Base-by-base conservation (phyloP, 1,140 invertebrate genomes). In the Micrasema minimum region DNA sequence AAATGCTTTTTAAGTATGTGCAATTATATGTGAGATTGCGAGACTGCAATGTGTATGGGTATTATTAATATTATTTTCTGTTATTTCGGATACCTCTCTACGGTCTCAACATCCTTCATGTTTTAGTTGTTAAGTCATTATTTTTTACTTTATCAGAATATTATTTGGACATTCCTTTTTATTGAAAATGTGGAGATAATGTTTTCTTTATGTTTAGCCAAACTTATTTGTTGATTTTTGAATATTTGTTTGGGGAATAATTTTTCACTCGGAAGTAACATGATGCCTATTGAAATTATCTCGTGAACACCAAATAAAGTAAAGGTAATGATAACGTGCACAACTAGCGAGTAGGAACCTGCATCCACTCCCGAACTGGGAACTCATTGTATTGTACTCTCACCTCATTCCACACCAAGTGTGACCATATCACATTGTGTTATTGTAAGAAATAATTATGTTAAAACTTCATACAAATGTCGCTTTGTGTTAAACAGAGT, bases 11-110 rank as follows among this genome's bases (percentile, higher is more conserved):
- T n/a, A 43, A 66, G 37, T 53, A 69, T 45, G 66, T 72, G 71
- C 66, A 69, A 72, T 72, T 68, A 22, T 64, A 46, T 57, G 57
- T 65, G 59, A 69, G 61, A 72, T 50, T 62, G 53, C 61, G 41
- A 51, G 45, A 71, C 53, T 59, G 67, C 67, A 45, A 62, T 69
- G 20, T 61, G 37, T 66, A 66, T 67, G 37, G 55, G 55, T 41
- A 59, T 59, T 20, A 41, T 41, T 38, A 4, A 41, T 59, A 16
- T 59, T 59, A 18, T 59, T 59, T 41, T 53, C 11, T 55, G 26
- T 35, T 14, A 55, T n/a, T 37, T 7, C 26, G 18, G n/a, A 45
- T 23, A 51, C 18, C 22, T 12, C 11, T 51, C 12, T 12, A 22
- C 12, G 22, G 48, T 51, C 23, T 50, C 23, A 22, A 51, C 48